Percentiles rank a stretch among this genome's conserved stretches.
These are phyloP conservation scores for Protophormia terraenovae DNA, from an alignment of 2,888 invertebrate species.

Conservation along the genomic window DNA sequence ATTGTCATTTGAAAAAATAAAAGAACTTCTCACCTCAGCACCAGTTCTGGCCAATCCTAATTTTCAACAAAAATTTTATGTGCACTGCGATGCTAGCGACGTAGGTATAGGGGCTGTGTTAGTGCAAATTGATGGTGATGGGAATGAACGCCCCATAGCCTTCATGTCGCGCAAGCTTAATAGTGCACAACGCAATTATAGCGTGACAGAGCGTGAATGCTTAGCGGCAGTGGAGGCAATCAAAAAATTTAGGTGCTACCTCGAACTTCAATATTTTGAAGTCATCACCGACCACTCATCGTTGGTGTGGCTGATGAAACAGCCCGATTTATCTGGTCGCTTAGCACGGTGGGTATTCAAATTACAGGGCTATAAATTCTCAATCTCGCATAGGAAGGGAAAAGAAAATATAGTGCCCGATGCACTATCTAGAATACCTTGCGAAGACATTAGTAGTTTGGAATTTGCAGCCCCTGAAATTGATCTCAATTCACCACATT, in stretches of 20 bases:
- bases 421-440: conserved; percentile 68
- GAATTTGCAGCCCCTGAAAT: conserved; percentile 23
- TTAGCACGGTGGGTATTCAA: conserved; percentile 71
- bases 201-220: too few species aligned
- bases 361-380: conserved; percentile 61
- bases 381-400: conserved; percentile 70
- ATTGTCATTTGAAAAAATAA: neutral
- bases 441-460: conserved; percentile 4
- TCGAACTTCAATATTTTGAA: too few species aligned
- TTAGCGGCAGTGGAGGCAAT: too few species aligned
- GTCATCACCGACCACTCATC: too few species aligned
- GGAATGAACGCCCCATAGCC: too few species aligned
- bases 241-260: too few species aligned
- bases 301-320: too few species aligned
- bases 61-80: neutral
- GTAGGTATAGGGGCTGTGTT: conserved; percentile 6
- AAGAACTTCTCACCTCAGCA: neutral
- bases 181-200: too few species aligned
- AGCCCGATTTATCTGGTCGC: conserved; percentile 68
- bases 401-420: conserved; percentile 71
- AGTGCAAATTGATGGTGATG: conserved; percentile 42
- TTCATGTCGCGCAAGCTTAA: too few species aligned
- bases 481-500: conserved; percentile 47
- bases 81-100: conserved; percentile 33
- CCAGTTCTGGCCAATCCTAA: conserved; percentile 5